Evolutionary conservation across 2,888 invertebrate genomes (phyloP), one percentile per base, ranked within the genome.

Genomic region (Aporophyla nigra): DNA sequence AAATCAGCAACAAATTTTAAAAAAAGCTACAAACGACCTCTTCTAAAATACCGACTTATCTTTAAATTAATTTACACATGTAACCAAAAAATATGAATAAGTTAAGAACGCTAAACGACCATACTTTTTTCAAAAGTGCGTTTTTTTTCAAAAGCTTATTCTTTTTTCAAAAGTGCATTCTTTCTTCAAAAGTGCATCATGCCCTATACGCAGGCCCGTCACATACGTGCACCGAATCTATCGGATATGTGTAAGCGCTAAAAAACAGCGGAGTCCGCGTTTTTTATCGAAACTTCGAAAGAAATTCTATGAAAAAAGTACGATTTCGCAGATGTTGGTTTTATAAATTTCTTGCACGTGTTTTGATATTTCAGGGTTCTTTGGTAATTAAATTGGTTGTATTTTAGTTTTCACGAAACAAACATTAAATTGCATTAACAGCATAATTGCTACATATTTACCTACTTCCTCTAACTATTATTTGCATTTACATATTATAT

Each of bases 301-400:
- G 94, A 96, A 95, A 94, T 94, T 93, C 86, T 80, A 71, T 85
- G 92, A 94, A 96, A 94, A 95, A 93, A 80, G 86, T 88, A 84
- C 93, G 94, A 95, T 95, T 96, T 96, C 92, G 96, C 96, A 96
- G 96, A 96, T 96, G 96, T 96, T 95, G 93, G 93, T 95, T 95
- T 95, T 95, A 94, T 95, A 94, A 95, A 95, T 94, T 94, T 95
- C 95, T 94, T 96, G 95, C 96, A 96, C 96, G 96, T 96, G 96
- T 95, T 94, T 91, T 88, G 75, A 81, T 83, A 68, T 87, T 91
- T 89, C 88, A 83, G 88, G 85, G 84, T 73, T 82, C 85, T 59
- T 62, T 54, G 10, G 27, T 67, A 33, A 59, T 82, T n/a, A 54
- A 27, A 7, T 49, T 19, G 19, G 49, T 51, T 51, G 19, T 0